Percentiles rank a stretch among this genome's conserved stretches.
These are phyloP conservation scores for Fundulus diaphanus DNA, from an alignment of 2,797 vertebrate species.

Conservation along the genomic window DNA sequence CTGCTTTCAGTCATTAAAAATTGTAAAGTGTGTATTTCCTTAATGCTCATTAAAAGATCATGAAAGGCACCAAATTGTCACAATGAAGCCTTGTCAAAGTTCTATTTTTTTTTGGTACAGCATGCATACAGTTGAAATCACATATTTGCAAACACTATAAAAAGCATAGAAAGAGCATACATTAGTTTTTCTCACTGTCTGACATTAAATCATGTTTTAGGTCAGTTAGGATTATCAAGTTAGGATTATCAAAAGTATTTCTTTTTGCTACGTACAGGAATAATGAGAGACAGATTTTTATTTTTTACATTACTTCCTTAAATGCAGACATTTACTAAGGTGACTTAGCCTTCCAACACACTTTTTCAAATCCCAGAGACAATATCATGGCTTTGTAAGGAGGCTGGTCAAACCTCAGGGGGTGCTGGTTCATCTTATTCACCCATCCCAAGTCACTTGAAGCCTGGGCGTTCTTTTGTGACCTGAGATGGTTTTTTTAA, in stretches of 20 bases:
- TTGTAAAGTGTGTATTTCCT: not conserved
- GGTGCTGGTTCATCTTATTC: too few species aligned
- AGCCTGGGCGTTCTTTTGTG: too few species aligned
- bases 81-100: not conserved
- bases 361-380: not conserved
- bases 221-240: not conserved
- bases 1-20: not conserved
- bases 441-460: too few species aligned
- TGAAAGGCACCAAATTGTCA: not conserved
- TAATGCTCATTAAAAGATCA: not conserved
- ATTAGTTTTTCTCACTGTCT: not conserved
- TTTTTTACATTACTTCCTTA: not conserved
- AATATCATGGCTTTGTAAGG: not conserved
- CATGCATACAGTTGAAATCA: not conserved
- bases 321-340: not conserved
- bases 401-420: too few species aligned
- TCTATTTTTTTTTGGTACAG: not conserved
- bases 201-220: not conserved
- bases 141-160: not conserved
- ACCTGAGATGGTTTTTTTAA: too few species aligned
- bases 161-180: not conserved
- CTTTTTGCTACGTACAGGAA: too few species aligned
- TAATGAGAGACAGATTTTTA: too few species aligned
- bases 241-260: not conserved
- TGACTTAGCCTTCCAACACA: not conserved